Percentiles rank a stretch among this genome's conserved stretches.
These are phyloP conservation scores for Gobio gobio DNA, from an alignment of 2,113 vertebrate genomes.

Conservation along the genomic window DNA sequence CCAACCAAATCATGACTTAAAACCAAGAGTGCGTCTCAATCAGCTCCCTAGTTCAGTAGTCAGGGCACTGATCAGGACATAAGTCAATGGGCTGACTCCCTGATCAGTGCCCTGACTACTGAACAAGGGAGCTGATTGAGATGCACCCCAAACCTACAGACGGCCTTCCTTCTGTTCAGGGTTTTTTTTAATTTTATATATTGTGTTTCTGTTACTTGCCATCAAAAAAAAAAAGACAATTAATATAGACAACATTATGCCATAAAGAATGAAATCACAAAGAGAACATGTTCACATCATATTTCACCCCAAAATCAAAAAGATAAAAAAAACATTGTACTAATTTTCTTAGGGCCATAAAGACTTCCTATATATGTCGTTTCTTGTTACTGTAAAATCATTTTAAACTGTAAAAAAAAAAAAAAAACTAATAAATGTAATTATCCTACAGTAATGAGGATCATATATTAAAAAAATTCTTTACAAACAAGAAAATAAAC, in stretches of 20 bases:
- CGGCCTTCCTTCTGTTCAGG: neutral
- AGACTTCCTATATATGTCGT: neutral
- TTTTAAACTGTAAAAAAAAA: neutral
- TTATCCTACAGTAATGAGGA: neutral
- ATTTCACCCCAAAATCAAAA: conserved; percentile 1
- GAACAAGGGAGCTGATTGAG: too few relatives aligned
- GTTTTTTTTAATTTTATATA: too few relatives aligned
- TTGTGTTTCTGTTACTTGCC: neutral
- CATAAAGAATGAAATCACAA: neutral
- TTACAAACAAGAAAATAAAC: too few relatives aligned
- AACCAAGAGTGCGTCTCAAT: too few relatives aligned
- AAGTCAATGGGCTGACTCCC: too few relatives aligned
- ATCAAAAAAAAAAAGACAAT: neutral
- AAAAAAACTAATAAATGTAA: too few relatives aligned
- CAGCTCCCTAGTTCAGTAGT: too few relatives aligned
- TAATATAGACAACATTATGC: neutral
- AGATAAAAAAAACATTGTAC: too few relatives aligned
- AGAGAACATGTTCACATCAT: neutral
- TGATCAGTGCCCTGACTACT: too few relatives aligned
- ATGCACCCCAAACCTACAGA: neutral
- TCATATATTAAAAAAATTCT: too few relatives aligned
- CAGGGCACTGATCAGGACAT: too few relatives aligned
- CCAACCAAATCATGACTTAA: neutral
- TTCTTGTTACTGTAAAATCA: neutral
- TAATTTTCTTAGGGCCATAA: neutral